Conservation (phyloP, 2,888 invertebrate species). For the Acrobasis suavella region DNA sequence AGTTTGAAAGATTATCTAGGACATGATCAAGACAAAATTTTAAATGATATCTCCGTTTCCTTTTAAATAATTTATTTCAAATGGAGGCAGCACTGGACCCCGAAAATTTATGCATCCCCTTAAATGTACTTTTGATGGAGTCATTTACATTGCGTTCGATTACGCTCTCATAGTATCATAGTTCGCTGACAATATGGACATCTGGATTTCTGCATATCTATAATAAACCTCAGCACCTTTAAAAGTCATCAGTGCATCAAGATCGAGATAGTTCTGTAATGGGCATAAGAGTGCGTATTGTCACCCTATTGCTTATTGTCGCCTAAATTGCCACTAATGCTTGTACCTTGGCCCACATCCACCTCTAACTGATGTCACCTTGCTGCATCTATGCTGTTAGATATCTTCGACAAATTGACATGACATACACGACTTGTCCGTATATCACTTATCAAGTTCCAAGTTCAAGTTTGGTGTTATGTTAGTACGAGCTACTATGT, state of each 20-base stretch:
- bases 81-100: no score
- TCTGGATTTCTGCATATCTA: neutral
- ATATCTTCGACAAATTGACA: constrained; percentile 10
- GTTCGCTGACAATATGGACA: no score
- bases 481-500: no score
- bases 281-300: constrained; percentile 17
- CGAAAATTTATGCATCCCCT: no score
- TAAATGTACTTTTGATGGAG: no score
- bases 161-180: no score
- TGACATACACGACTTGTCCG: neutral
- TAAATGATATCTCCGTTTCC: no score
- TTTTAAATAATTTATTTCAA: no score
- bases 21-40: no score
- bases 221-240: neutral
- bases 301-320: constrained; percentile 51
- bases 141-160: no score
- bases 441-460: constrained; percentile 9
- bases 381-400: constrained; percentile 31
- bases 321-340: constrained; percentile 55
- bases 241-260: constrained; percentile 16
- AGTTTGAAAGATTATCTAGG: no score
- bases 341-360: constrained; percentile 58
- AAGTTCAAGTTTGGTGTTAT: constrained; percentile 17
- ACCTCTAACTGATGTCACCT: constrained; percentile 58
- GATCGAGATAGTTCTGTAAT: neutral